Base-by-base conservation (phyloP, 1,140 invertebrate species). In the Eubasilissa regina region DNA sequence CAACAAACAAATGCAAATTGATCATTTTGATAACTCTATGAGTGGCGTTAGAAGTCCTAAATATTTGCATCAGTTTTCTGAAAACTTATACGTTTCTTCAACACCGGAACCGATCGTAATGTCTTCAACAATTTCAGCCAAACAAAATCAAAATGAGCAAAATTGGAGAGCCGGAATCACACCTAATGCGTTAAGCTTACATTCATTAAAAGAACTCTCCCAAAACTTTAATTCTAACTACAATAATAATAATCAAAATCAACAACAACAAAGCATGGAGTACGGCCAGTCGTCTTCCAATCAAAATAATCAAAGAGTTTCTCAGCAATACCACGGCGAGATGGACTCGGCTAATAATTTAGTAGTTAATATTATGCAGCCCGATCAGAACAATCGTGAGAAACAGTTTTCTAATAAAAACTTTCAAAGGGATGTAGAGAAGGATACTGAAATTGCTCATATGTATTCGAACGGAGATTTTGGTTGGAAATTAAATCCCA, bases 381-480 rank as follows among this genome's bases (percentile, higher is more conserved):
- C 58, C n/a, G 13, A 8, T 70, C 13, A 19, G 45, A 74, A 44
- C 35, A 51, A 13, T 11, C 48, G 53, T 7, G 70, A 74, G 1
- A 74, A 74, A 17, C 21, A 44, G 10, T 73, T 15, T 43, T 86
- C 79, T 80, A 85, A 84, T 74, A 58, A 53, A 86, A 86, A 56
- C 17, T 58, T 64, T 44, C 78, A 75, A 48, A 45, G 80, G 44
- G 80, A 83, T 75, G n/a, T 79, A 47, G 86, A 87, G 25, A 85
- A 83, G 21, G 74, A 80, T 13, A 83, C 77, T 0, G 86, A 87
- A 72, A 83, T 81, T 79, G 86, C 88, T 66, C 86, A 84, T 10
- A 84, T 87, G 25, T 89, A 89, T 81, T 88, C 89, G 4, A 86
- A 87, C 74, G 87, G 87, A 35, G 87, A 89, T 79, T 89, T 86